Base-by-base conservation (phyloP, 2,797 vertebrate species). In the Melanotaenia nigrans region DNA sequence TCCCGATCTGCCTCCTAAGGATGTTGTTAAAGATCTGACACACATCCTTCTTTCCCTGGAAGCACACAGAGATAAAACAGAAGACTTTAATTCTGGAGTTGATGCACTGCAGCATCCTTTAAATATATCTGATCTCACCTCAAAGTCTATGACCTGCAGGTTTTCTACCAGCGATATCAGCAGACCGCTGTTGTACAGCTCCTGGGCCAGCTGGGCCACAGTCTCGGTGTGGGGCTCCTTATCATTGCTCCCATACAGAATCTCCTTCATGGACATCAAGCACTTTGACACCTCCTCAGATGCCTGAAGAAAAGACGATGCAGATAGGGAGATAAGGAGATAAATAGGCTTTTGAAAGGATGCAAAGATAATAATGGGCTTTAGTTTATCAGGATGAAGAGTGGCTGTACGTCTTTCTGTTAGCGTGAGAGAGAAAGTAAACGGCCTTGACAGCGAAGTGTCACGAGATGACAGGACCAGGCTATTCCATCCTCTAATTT, bases 11-110 rank as follows among this genome's bases (percentile, higher is more conserved):
- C 93, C 97, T 94, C 91, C 97, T 95, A 85, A 99, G 92, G 92
- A 99, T 97, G 94, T 99, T 99, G 94, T 99, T 99, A 82, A 99
- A 99, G 93, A 99, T 98, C 93, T 99, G 97, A 90, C 97, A 97
- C 79, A 98, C 97, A 0, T 99, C 97, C 86, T 99, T 99, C 91
- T 98, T 99, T 13, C 97, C 97, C 97, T 99, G 92, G 79, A 55
- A 70, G 71, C 45, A 59, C 28, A 67, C 25, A 71, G 36, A 53
- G 16, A 42, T 7, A 4, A 69, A 51, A 4, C 8, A 5, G 24
- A 71, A 2, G 1, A 16, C 1, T 47, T 14, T 9, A 35, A 5
- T 18, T 25, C n/a, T 47, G 54, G 6, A 20, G 28, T 7, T 25
- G 1, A 25, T 14, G 35, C 3, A 9, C 10, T 36, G 53, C 32